Base-by-base conservation (phyloP, 2,888 invertebrate species). In the Drosophila fungiperda region DNA sequence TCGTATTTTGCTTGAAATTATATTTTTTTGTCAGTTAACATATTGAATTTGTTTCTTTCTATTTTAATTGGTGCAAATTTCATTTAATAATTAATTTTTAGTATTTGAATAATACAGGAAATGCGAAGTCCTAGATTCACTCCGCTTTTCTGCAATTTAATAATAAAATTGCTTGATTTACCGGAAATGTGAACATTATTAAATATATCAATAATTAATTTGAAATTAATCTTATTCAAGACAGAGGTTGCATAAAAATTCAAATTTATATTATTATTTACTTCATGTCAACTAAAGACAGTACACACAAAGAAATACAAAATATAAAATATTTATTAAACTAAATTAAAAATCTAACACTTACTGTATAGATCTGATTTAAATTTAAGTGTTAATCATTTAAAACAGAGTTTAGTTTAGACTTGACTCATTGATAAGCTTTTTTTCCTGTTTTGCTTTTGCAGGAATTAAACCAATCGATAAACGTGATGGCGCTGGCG, bases 401-500 rank as follows among this genome's bases (percentile, higher is more conserved):
- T 45, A 23, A 45, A n/a, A 23, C 12, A 23, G 7, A 7, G 7
- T 15, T 45, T 45, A 0, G 7, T 3, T 20, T 45, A 1, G 12
- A 45, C 20, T 23, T 45, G 7, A 45, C 20, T 45, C 20, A 20
- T 20, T 23, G 15, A 45, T 45, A 8, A 23, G 7, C 23, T 23
- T 8, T 15, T 4, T 23, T 45, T 7, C 7, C 12, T 20, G 38
- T 49, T 73, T 40, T 23, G n/a, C 45, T 45, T 69, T 68, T 59
- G 0, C 50, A 90, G 90, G 90, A 90, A 96, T 98, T 78, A 98
- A 98, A 94, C 95, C 98, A 77, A 95, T 97, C 87, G 98, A 98
- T 93, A 99, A 99, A 94, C 96, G 97, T 83, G 98, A 99, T 90
- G 99, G 98, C 87, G 97, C 96, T 93, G 99, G 98, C 80, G 96